Conservation (phyloP, 2,888 invertebrate genomes). For the Frankliniella intonsa region DNA sequence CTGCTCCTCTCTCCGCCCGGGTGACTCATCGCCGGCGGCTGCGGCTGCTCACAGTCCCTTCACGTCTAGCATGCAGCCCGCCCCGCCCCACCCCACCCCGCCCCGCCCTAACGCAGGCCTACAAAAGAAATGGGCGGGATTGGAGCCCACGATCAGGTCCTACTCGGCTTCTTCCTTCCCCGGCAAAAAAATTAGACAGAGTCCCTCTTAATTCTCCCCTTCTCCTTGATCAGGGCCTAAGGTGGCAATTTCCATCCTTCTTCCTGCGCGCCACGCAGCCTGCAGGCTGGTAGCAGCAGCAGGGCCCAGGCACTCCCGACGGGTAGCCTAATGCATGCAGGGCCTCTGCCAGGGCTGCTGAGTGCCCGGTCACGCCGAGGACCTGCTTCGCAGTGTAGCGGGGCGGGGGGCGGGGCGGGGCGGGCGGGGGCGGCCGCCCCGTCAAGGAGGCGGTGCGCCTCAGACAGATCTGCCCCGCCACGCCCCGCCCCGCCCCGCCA, state of each 20-base stretch:
- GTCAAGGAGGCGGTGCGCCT: constrained; percentile 35
- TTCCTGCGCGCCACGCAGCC: too few relatives aligned
- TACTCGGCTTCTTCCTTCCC: too few relatives aligned
- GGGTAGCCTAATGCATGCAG: too few relatives aligned
- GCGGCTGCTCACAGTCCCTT: constrained; percentile 38
- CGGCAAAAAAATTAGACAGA: too few relatives aligned
- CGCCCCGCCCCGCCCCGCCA: not conserved
- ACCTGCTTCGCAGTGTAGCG: not conserved
- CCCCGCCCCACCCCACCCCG: not conserved
- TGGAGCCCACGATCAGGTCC: too few relatives aligned
- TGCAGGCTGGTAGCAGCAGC: too few relatives aligned
- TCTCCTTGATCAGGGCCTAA: too few relatives aligned
- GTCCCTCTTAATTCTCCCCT: too few relatives aligned
- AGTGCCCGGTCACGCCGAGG: not conserved
- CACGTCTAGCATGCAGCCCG: not conserved
- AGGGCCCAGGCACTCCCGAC: too few relatives aligned
- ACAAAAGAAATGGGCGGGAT: not conserved
- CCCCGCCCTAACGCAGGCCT: not conserved
- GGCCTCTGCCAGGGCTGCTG: too few relatives aligned
- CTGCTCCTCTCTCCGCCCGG: constrained; percentile 29
- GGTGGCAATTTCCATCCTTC: too few relatives aligned
- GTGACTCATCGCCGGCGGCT: constrained; percentile 33
- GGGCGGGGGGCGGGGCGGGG: not conserved
- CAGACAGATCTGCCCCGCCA: constrained; percentile 33
- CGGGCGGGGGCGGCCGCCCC: not conserved